Base-by-base conservation (phyloP, 2,113 vertebrate species). In the Macquaria australasica region DNA sequence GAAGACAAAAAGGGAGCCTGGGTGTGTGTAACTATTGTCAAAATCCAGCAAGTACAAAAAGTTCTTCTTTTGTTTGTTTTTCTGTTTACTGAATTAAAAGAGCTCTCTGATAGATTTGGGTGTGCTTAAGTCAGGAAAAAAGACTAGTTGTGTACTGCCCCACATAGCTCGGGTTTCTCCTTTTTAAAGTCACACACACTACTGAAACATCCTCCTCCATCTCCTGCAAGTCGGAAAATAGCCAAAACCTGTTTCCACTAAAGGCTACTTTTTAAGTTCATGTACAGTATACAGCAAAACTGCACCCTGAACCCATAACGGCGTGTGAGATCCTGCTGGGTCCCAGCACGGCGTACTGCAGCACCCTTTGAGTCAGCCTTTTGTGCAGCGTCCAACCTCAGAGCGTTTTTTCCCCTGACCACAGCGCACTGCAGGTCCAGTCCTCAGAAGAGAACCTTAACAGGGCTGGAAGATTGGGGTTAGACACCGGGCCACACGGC, bases 381-480 rank as follows among this genome's bases (percentile, higher is more conserved):
- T 86, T 89, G 81, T 89, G 79, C 81, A 9, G 64, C 55, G 0
- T 88, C 79, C 83, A 77, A 63, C 87, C 80, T 60, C 64, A 3
- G 81, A 77, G 72, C 51, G 18, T 23, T 63, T 70, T 81, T 78
- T 67, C 69, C 63, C 5, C 58, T 69, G 74, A 79, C 78, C 86
- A 28, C 48, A 0, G 67, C 34, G 39, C 68, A 21, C 51, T 63
- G 0, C 74, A 73, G 69, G 82, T 84, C 78, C 73, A 8, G 70
- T 79, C 63, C 84, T 85, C 41, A 23, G 34, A 41, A 31, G 62
- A 70, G 64, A 79, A 77, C 69, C 80, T 55, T 56, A 70, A 60
- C 66, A 5, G 48, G 10, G 68, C 82, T 69, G 73, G 84, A 64
- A 91, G 87, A 90, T 86, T 87, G 89, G 83, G 91, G 91, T 89